Evolutionary conservation across 30 jellyfish, hydroid and myxozoan genomes (phyloP), one percentile per base, ranked within the genome.

Genomic region (Phacellophora camtschatica): DNA sequence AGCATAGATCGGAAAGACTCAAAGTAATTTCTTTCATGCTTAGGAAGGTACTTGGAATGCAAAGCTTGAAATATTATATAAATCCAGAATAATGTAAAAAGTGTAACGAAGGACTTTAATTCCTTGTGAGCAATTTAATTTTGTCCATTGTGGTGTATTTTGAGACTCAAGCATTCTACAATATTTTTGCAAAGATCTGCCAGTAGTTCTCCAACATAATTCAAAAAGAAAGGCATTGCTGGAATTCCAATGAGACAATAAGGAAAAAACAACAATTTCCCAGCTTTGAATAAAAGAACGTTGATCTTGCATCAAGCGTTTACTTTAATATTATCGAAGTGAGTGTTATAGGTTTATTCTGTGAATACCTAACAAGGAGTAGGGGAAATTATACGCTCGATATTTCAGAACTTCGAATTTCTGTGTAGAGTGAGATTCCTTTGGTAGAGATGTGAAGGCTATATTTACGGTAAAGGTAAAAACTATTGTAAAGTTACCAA

Each of bases 161-260:
- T 50, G 58, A 77, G 54, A 84, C 72, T 57, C 0, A 56, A 30
- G 0, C 31, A n/a, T 25, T 28, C 69, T 11, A 80, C 83, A 19
- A 80, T 64, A 5, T 20, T 32, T 5, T 5, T 22, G 23, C 67
- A 80, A 7, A 80, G 83, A 3, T 48, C 70, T 12, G 91, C 5
- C 23, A 80, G 59, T 22, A 80, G 29, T 19, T 80, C 41, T 20
- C 91, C 91, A 20, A 80, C 41, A 32, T 64, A 64, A 29, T 65
- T 84, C 33, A 80, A 71, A 34, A 80, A 65, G 66, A 80, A 66
- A 5, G 66, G 68, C 91, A 80, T 80, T n/a, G 80, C 39, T 1
- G 91, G 91, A 5, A 80, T 66, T 39, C 91, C 91, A 51, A 80
- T 51, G 9, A 80, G 29, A 58, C 83, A 63, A 68, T 63, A 80